Conservation (phyloP, 2,888 invertebrate species). For the Clepsis dumicolana region DNA sequence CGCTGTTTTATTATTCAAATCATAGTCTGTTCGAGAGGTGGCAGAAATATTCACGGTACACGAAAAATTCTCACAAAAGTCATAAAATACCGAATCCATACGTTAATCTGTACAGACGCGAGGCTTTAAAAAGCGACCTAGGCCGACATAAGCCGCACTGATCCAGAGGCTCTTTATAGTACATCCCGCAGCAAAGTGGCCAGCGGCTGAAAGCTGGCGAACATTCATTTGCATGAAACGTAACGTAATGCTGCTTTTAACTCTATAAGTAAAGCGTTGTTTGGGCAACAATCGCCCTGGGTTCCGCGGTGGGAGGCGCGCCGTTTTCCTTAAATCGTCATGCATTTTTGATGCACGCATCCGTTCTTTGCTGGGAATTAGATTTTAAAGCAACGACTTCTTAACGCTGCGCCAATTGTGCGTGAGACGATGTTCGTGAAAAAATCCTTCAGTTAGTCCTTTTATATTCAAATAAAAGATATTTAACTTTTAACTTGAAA, state of each 20-base stretch:
- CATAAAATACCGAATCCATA: not conserved
- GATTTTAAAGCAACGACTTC: not conserved
- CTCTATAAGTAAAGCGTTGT: slow-evolving; percentile 59
- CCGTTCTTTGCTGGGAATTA: not conserved
- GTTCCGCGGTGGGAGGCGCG: slow-evolving; percentile 15
- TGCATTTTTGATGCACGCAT: slow-evolving; percentile 10
- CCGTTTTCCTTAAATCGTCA: not conserved
- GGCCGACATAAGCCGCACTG: slow-evolving; percentile 59
- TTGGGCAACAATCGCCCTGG: slow-evolving; percentile 62
- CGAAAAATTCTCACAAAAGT: not conserved
- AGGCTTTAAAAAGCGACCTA: slow-evolving; percentile 47
- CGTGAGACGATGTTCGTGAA: not conserved
- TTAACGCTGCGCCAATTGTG: not conserved
- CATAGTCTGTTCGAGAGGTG: not conserved
- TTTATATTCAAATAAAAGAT: no score
- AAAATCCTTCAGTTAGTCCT: no score
- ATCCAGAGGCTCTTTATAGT: slow-evolving; percentile 63
- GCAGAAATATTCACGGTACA: no score
- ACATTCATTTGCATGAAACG: slow-evolving; percentile 75
- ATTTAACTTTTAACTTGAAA: no score
- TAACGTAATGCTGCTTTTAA: slow-evolving; percentile 65
- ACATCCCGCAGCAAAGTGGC: slow-evolving; percentile 69
- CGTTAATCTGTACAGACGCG: slow-evolving; percentile 4
- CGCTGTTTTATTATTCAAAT: no score
- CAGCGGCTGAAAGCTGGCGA: slow-evolving; percentile 66